Percentiles rank a stretch among this genome's conserved stretches.
Evolutionary conservation across 2,113 vertebrate species (phyloP).

Genomic region (Corydoras sp.): DNA sequence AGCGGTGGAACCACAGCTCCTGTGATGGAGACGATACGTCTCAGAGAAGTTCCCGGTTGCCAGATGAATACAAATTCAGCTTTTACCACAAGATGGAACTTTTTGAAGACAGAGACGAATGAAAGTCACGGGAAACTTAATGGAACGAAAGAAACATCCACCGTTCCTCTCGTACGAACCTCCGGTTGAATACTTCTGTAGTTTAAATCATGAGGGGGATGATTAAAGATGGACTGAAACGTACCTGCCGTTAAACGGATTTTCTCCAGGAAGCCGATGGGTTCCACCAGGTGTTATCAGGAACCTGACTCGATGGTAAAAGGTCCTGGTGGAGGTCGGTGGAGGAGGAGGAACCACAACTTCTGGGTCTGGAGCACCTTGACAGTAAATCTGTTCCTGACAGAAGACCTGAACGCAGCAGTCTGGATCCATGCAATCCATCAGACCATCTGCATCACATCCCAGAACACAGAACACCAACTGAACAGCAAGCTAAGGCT

Average conservation of each 20-base stretch:
- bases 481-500: neutral
- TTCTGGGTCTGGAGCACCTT: slow-evolving; percentile 83
- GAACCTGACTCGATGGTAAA: slow-evolving; percentile 88
- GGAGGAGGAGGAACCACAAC: slow-evolving; percentile 74
- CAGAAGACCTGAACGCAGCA: slow-evolving; percentile 91
- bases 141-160: too few species aligned
- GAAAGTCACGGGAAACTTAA: too few species aligned
- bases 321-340: slow-evolving; percentile 70
- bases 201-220: neutral
- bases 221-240: neutral
- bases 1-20: too few species aligned
- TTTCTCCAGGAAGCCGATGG: slow-evolving; percentile 86
- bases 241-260: slow-evolving; percentile 92
- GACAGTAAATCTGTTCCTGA: slow-evolving; percentile 89
- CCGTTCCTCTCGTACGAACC: too few species aligned
- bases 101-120: too few species aligned
- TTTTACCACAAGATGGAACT: too few species aligned
- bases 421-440: slow-evolving; percentile 97
- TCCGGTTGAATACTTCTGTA: too few species aligned
- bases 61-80: too few species aligned
- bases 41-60: too few species aligned
- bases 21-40: too few species aligned
- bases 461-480: slow-evolving; percentile 39
- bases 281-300: slow-evolving; percentile 83
- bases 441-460: slow-evolving; percentile 79